These are phyloP conservation scores for Clivina fossor DNA, from an alignment of 2,888 invertebrate species.

Conservation along the genomic window DNA sequence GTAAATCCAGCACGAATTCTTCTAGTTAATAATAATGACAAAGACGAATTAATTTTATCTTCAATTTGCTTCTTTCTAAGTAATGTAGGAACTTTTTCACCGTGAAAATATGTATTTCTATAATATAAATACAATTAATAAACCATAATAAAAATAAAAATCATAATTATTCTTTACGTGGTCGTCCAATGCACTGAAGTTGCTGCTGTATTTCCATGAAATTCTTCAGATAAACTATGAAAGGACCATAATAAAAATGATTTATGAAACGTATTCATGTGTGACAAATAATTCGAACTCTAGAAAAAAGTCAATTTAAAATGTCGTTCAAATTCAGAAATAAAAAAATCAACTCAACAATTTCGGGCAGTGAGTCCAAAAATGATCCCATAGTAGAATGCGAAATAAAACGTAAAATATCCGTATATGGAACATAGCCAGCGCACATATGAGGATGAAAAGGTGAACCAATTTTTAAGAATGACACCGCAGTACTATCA, in stretches of 20 bases:
- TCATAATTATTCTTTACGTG: slow-evolving; percentile 34
- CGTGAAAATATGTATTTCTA: slow-evolving; percentile 61
- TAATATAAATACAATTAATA: slow-evolving; percentile 37
- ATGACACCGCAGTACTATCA: slow-evolving; percentile 73
- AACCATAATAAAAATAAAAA: slow-evolving; percentile 6
- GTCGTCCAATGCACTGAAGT: slow-evolving; percentile 29
- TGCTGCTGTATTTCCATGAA: slow-evolving; percentile 1
- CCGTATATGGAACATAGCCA: slow-evolving; percentile 71
- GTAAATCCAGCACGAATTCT: slow-evolving; percentile 76
- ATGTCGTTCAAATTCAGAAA: background rate
- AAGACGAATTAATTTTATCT: slow-evolving; percentile 62
- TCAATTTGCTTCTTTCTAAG: slow-evolving; percentile 66
- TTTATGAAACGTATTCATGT: slow-evolving; percentile 21
- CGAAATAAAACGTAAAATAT: slow-evolving; percentile 74
- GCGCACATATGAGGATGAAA: slow-evolving; percentile 68
- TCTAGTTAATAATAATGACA: slow-evolving; percentile 69
- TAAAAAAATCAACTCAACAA: slow-evolving; percentile 43
- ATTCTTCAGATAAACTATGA: slow-evolving; percentile 39
- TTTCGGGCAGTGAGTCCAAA: slow-evolving; percentile 59
- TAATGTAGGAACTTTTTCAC: slow-evolving; percentile 58
- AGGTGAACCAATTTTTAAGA: slow-evolving; percentile 69
- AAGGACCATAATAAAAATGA: slow-evolving; percentile 45
- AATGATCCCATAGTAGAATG: slow-evolving; percentile 74
- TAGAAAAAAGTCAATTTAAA: slow-evolving; percentile 1
- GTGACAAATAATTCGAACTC: slow-evolving; percentile 11